Conservation (phyloP, 2,113 vertebrate species). For the Oncorhynchus kisutch region DNA sequence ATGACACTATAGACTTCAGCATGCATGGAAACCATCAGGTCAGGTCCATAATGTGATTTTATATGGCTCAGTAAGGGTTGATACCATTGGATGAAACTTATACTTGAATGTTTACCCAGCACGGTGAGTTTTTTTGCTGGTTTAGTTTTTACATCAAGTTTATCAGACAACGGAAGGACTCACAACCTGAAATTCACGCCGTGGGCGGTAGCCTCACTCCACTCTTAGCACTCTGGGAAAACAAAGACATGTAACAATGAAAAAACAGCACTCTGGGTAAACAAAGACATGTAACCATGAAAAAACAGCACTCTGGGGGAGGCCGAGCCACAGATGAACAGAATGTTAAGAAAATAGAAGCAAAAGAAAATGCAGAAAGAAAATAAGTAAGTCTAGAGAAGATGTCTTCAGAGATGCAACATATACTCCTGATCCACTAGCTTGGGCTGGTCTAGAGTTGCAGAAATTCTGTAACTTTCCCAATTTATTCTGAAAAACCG, state of each 20-base stretch:
- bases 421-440: background rate
- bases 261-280: slow-evolving; percentile 84
- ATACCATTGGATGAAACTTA: slow-evolving; percentile 32
- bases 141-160: slow-evolving; percentile 85
- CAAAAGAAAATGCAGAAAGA: slow-evolving; percentile 41
- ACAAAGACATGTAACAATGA: slow-evolving; percentile 98
- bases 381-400: background rate
- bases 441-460: slow-evolving; percentile 22
- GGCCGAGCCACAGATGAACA: slow-evolving; percentile 67
- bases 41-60: too few relatives aligned
- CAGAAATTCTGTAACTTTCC: too few relatives aligned
- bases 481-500: too few relatives aligned
- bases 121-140: slow-evolving; percentile 73
- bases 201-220: slow-evolving; percentile 98
- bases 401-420: slow-evolving; percentile 62
- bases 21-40: too few relatives aligned
- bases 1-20: too few relatives aligned
- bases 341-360: slow-evolving; percentile 51
- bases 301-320: slow-evolving; percentile 76
- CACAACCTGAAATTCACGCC: slow-evolving; percentile 99
- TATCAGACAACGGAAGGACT: slow-evolving; percentile 85
- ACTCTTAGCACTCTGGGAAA: slow-evolving; percentile 98
- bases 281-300: slow-evolving; percentile 98
- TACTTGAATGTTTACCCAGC: slow-evolving; percentile 97
- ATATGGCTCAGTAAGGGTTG: background rate